These are phyloP conservation scores for Holothuria glaberrima DNA, from an alignment of 35 echinoderm and acorn worm species.

Conservation along the genomic window DNA sequence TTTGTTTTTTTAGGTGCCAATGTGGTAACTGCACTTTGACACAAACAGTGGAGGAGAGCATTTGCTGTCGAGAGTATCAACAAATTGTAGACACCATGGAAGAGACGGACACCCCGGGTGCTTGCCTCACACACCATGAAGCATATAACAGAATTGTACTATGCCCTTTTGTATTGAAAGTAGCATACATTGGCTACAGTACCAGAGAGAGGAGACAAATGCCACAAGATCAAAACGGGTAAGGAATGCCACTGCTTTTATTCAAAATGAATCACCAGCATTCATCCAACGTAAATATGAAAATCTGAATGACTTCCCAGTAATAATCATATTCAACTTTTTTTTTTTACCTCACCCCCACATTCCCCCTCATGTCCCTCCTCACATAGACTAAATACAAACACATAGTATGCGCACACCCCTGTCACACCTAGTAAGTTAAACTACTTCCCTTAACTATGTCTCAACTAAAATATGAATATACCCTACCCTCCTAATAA, in stretches of 20 bases:
- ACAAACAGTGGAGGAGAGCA: neutral
- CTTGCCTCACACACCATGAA: slow-evolving; percentile 2
- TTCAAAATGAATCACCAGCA: too few relatives aligned
- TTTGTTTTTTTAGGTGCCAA: neutral
- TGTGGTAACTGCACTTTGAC: neutral
- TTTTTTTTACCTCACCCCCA: neutral
- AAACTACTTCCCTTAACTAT: too few relatives aligned
- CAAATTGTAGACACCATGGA: slow-evolving; percentile 16
- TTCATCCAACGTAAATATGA: too few relatives aligned
- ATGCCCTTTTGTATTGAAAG: neutral
- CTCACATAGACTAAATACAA: too few relatives aligned
- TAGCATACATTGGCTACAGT: neutral
- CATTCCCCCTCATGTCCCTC: too few relatives aligned
- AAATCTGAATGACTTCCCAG: neutral
- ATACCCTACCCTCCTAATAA: too few relatives aligned
- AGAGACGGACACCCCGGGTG: neutral
- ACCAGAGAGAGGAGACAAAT: slow-evolving; percentile 26
- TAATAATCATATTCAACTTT: neutral
- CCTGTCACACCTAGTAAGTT: too few relatives aligned
- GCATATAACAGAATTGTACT: slow-evolving; percentile 3
- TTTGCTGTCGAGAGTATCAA: slow-evolving; percentile 19
- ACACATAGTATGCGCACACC: too few relatives aligned
- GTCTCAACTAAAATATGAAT: too few relatives aligned
- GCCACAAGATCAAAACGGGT: slow-evolving; percentile 1
- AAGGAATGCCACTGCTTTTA: too few relatives aligned